Evolutionary conservation across 2,113 vertebrate genomes (phyloP).

Genomic region (Nestor notabilis): DNA sequence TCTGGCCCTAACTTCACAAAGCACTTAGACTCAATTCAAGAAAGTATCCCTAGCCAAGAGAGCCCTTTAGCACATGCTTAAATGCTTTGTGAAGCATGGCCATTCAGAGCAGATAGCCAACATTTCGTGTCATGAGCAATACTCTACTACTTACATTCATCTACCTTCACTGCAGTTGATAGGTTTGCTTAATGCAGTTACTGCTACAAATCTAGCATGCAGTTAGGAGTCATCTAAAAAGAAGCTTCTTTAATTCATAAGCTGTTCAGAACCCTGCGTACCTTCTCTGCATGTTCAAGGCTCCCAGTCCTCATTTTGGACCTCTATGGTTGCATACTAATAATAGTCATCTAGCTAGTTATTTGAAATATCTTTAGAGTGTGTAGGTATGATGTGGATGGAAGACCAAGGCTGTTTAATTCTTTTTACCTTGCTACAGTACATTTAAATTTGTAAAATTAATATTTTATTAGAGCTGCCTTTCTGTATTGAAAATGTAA

Average conservation of each 20-base stretch:
- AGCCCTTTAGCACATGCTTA: background rate
- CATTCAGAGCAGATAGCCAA: background rate
- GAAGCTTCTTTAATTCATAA: background rate
- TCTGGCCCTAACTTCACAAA: background rate
- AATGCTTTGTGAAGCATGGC: slow-evolving; percentile 26
- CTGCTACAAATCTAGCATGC: background rate
- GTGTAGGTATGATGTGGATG: background rate
- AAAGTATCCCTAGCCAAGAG: background rate
- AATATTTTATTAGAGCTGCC: background rate
- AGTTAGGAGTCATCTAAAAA: background rate
- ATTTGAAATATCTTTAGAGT: background rate
- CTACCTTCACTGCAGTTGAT: background rate
- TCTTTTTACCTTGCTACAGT: background rate
- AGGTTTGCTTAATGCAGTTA: background rate
- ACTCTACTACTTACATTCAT: background rate
- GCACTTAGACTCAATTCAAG: background rate
- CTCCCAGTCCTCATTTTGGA: background rate
- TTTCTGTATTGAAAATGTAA: background rate
- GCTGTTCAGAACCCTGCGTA: background rate
- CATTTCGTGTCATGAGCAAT: background rate
- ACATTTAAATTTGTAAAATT: background rate
- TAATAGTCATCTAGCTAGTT: background rate
- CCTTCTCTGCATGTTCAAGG: background rate
- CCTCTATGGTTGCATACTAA: background rate
- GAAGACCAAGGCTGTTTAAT: background rate